phyloP scores from a whole-genome alignment of 2,113 vertebrate species.

The Corydoras sp. region DNA sequence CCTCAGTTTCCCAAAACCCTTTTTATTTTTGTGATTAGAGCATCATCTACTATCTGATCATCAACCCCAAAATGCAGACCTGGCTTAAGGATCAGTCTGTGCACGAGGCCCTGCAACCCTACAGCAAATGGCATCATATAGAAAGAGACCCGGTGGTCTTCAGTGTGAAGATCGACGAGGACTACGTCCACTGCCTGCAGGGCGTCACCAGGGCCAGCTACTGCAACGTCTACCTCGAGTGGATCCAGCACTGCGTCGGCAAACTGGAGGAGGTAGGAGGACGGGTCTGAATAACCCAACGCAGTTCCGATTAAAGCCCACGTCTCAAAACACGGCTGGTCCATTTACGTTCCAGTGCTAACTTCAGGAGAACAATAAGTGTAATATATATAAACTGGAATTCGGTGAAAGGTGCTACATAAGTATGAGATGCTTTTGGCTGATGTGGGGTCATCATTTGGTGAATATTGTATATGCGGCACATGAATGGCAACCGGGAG shows the following conservation, averaged over 20 bases:
- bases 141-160: slow-evolving; percentile 91
- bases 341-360: too few species aligned
- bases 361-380: too few species aligned
- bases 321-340: too few species aligned
- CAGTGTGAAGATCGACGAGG: slow-evolving; percentile 90
- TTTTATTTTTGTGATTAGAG: slow-evolving; percentile 67
- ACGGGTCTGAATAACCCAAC: too few species aligned
- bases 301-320: too few species aligned
- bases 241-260: slow-evolving; percentile 88
- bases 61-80: slow-evolving; percentile 80
- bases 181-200: slow-evolving; percentile 94
- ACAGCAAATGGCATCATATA: slow-evolving; percentile 94
- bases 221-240: slow-evolving; percentile 92
- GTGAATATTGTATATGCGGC: too few species aligned
- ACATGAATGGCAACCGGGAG: too few species aligned
- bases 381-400: too few species aligned
- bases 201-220: slow-evolving; percentile 94
- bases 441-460: too few species aligned
- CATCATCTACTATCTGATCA: slow-evolving; percentile 89
- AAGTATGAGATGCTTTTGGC: too few species aligned
- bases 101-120: slow-evolving; percentile 82
- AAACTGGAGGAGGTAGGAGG: slow-evolving; percentile 76
- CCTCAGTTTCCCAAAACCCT: too few species aligned
- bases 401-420: too few species aligned
- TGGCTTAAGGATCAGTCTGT: slow-evolving; percentile 82